These are phyloP conservation scores for Cirrhinus molitorella DNA, from an alignment of 2,797 vertebrate species.

Conservation along the genomic window DNA sequence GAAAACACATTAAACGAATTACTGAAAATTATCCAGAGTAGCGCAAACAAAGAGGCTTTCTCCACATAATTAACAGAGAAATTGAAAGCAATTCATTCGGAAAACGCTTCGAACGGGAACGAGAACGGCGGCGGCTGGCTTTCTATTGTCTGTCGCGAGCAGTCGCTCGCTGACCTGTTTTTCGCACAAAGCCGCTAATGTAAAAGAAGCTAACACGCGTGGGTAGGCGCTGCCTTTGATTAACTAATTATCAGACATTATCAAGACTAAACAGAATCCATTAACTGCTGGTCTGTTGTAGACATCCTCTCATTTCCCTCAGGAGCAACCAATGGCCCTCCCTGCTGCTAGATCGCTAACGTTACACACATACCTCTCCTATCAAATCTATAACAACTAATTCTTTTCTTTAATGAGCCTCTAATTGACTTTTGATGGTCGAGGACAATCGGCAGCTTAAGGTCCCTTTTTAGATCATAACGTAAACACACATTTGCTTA, in stretches of 20 bases:
- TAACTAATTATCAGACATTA: conserved; percentile 86
- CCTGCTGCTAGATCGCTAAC: conserved; percentile 55
- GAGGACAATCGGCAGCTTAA: conserved; percentile 54
- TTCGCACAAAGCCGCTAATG: conserved; percentile 64
- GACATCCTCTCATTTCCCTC: conserved; percentile 76
- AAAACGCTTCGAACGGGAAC: conserved; percentile 3
- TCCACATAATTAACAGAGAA: conserved; percentile 37
- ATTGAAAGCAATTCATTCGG: conserved; percentile 31
- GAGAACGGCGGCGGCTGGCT: background rate
- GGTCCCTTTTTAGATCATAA: conserved; percentile 63
- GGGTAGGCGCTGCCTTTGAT: conserved; percentile 78
- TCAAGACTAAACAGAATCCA: conserved; percentile 84
- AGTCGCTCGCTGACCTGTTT: conserved; percentile 62
- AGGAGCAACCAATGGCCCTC: conserved; percentile 55
- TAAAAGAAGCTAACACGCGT: conserved; percentile 72
- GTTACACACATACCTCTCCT: conserved; percentile 71
- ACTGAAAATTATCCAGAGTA: background rate
- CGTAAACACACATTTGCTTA: conserved; percentile 20
- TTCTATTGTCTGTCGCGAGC: conserved; percentile 28
- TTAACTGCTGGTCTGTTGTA: conserved; percentile 75
- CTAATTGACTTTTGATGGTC: conserved; percentile 76
- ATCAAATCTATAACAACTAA: conserved; percentile 80
- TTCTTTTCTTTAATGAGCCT: conserved; percentile 78
- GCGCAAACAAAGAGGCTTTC: conserved; percentile 25
- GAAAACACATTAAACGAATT: conserved; percentile 12